Evolutionary conservation across 2,888 invertebrate genomes (phyloP), one percentile per base, ranked within the genome.

Genomic region (Synanthedon tipuliformis): DNA sequence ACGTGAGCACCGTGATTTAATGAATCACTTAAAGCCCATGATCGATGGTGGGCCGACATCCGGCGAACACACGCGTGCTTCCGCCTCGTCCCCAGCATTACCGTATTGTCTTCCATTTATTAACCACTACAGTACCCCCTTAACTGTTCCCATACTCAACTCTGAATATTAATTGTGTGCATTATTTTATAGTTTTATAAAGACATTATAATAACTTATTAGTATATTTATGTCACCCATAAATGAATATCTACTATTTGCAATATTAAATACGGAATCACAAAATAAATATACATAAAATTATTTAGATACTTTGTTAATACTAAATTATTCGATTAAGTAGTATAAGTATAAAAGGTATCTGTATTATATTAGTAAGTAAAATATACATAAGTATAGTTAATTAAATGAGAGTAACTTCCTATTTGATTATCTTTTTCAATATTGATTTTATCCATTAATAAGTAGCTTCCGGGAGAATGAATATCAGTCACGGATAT

Each of bases 1-100:
- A 34, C 34, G 34, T 34, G 34, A 34, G 8, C 34, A 10, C 10
- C 10, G 34, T 34, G 51, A 27, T 34, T 48, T 34, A 34, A 34
- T 34, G 34, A 34, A 34, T 34, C 34, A 34, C 34, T 34, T 34
- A 34, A 10, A 34, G 8, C 34, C 12, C 58, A 64, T 68, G 69
- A 71, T 74, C 70, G 73, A 65, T 70, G 72, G 74, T 71, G 77
- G 75, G 64, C 72, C 64, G 66, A 66, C 76, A 68, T 83, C 85
- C 84, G 82, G 78, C 82, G 84, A 82, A 84, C 77, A 77, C 65
- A 52, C 57, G 53, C 55, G 56, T 62, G 67, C 81, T 81, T 81
- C 84, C 83, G 80, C 68, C 65, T 69, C 63, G 59, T 70, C 63
- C 82, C 84, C 83, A 82, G 83, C 71, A 72, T 66, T 61, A 64